A percentile compares a stretch with the other conserved stretches of the same genome.
phyloP scores from a whole-genome alignment of 2,888 invertebrate species.

The Synanthedon andrenaeformis region DNA sequence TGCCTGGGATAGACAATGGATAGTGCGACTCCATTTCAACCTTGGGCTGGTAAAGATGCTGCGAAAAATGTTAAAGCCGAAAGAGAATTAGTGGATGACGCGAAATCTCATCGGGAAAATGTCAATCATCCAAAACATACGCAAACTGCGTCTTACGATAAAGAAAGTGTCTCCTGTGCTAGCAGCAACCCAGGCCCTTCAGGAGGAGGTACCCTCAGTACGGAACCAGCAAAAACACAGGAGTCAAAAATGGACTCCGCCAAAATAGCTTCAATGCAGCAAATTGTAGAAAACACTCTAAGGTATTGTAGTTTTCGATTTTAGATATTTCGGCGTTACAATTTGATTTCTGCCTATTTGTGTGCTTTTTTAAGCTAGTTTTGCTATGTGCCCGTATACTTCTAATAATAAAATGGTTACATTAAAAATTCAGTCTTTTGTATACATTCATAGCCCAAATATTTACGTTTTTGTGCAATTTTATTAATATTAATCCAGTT shows the following conservation, averaged over 20 bases:
- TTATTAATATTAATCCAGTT: no score
- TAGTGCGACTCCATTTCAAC: conserved; percentile 64
- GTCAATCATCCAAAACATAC: conserved; percentile 71
- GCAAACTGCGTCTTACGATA: conserved; percentile 70
- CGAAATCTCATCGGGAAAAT: conserved; percentile 70
- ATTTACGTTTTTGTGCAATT: no score
- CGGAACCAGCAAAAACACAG: conserved; percentile 29
- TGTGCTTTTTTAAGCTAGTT: no score
- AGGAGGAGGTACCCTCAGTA: conserved; percentile 32
- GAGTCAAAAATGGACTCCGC: conserved; percentile 59
- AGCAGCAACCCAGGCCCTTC: conserved; percentile 54
- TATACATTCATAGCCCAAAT: no score
- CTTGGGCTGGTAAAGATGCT: conserved; percentile 62
- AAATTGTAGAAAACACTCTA: conserved; percentile 74
- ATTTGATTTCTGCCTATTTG: background rate
- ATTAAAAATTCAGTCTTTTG: no score
- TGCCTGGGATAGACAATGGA: conserved; percentile 57
- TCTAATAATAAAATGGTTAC: no score
- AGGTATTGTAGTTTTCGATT: conserved; percentile 48
- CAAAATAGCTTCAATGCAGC: conserved; percentile 69
- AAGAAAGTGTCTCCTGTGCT: conserved; percentile 56
- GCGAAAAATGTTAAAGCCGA: conserved; percentile 62
- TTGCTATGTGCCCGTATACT: no score
- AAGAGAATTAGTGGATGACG: conserved; percentile 64
- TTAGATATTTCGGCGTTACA: background rate